Evolutionary conservation across 2,113 vertebrate genomes (phyloP), one percentile per base, ranked within the genome.

Genomic region (Vulpes lagopus): DNA sequence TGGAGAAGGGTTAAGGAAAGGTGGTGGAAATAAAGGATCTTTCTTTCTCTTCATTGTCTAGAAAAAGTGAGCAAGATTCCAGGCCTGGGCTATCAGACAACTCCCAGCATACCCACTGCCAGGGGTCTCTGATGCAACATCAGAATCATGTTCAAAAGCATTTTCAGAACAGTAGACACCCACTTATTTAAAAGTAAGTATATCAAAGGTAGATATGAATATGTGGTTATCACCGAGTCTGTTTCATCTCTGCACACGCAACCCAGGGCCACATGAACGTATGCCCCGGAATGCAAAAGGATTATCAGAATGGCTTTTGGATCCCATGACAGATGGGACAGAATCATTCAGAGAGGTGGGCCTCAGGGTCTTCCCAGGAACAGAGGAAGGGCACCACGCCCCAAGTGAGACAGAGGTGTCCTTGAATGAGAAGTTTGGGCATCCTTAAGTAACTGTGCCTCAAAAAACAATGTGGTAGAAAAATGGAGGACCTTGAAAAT

Each of bases 221-320:
- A 65, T 17, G 30, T 69, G 43, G 49, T 92, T 62, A 78, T 30
- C 49, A 92, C 25, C 1, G n/a, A 94, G 32, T 51, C 55, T 90
- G 65, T 64, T 91, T 93, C 38, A 62, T 89, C 82, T 95, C 32
- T 95, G 27, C 93, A 94, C 94, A 57, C 49, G 62, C 55, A 83
- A 43, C 12, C 20, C 43, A 90, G 32, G 51, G 17, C 14, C 57
- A 87, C 23, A 22, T 53, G 43, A 93, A 43, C 38, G 11, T 30
- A 30, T 51, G 74, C 14, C 8, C 3, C 12, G 14, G 59, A 74
- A 62, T 83, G 78, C 20, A 73, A 19, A 73, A 74, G 23, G 65
- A 80, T 86, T 65, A 73, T 53, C 62, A 35, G 43, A 87, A 84
- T 69, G 38, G 5, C 16, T 57, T 88, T 96, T 83, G 80, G 25